Conservation (phyloP, 2,888 invertebrate species). For the Cephus sareptanus region DNA sequence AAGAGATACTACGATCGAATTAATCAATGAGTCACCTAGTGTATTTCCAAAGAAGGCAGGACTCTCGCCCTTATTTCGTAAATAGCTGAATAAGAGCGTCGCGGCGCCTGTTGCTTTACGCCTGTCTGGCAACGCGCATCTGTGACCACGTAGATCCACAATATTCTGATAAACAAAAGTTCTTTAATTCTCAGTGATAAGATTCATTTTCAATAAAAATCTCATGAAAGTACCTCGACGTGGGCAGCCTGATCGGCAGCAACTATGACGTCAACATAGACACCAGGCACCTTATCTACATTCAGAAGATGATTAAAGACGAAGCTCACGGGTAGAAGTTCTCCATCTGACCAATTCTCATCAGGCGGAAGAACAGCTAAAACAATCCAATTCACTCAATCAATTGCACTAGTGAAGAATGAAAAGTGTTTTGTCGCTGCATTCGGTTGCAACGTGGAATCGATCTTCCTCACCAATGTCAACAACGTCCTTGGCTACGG, state of each 20-base stretch:
- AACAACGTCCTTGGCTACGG: constrained; percentile 45
- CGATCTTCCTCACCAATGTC: constrained; percentile 46
- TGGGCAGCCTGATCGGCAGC: constrained; percentile 43
- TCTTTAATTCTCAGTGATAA: too few species aligned
- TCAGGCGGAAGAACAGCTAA: constrained; percentile 50
- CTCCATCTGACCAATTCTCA: constrained; percentile 46
- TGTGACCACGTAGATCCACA: constrained; percentile 50
- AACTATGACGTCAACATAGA: constrained; percentile 52
- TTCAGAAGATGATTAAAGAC: constrained; percentile 53
- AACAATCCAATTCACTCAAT: not conserved
- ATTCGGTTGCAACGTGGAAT: too few species aligned
- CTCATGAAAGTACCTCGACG: constrained; percentile 35
- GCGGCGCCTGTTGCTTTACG: constrained; percentile 40
- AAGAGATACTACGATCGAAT: not conserved
- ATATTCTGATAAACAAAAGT: constrained; percentile 36
- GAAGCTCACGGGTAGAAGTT: constrained; percentile 48
- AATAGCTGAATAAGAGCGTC: constrained; percentile 43
- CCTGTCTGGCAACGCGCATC: constrained; percentile 51
- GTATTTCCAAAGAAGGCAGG: constrained; percentile 55
- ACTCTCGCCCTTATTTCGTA: constrained; percentile 49
- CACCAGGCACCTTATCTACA: constrained; percentile 37
- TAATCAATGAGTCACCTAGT: constrained; percentile 36
- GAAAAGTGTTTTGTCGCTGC: not conserved
- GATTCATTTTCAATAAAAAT: not conserved
- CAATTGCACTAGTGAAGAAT: not conserved